Evolutionary conservation across 2,888 invertebrate genomes (phyloP), one percentile per base, ranked within the genome.

Genomic region (Caenorhabditis zanzibari): DNA sequence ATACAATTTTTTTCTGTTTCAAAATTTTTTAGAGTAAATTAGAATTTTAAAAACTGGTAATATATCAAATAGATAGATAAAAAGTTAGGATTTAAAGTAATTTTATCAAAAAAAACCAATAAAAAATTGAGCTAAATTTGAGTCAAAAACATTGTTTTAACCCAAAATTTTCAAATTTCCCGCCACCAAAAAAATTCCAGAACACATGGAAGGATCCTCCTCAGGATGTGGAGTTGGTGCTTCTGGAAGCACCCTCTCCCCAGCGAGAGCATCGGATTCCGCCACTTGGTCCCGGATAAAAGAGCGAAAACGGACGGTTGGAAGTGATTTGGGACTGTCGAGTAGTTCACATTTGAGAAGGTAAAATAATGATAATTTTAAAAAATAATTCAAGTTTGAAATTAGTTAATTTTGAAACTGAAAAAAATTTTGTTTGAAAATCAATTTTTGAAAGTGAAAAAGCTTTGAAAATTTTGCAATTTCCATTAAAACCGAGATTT

Each of bases 131-230:
- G 32, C 32, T n/a, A n/a, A n/a, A n/a, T 32, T 32, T 32, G 32
- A 24, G 26, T 5, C 3, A 59, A 3, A 38, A n/a, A 12, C 12
- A 44, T n/a, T 47, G 22, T 32, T 63, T 38, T 38, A 5, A 5
- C 22, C 14, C 14, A 63, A 41, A 2, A 47, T 19, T 19, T 19
- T 47, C 1, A 10, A 61, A 32, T 16, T n/a, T 41, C 16, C 12
- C 49, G 6, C 19, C 14, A 49, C 5, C 6, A 22, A 1, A 44
- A 44, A 26, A 44, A 2, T 69, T 77, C 32, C 73, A 85, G 86
- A 86, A 35, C 86, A 86, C 59, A n/a, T 77, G 49, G 83, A 81
- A 49, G 84, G 72, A 26, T 77, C 76, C 19, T 82, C 82, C 10
- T 77, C 76, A 0, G 82, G 73, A 26, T 72, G 66, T 24, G 76